Percentiles rank a stretch among this genome's conserved stretches.
Evolutionary conservation across 2,888 invertebrate species (phyloP).

Genomic region (Nephrotoma appendiculata): DNA sequence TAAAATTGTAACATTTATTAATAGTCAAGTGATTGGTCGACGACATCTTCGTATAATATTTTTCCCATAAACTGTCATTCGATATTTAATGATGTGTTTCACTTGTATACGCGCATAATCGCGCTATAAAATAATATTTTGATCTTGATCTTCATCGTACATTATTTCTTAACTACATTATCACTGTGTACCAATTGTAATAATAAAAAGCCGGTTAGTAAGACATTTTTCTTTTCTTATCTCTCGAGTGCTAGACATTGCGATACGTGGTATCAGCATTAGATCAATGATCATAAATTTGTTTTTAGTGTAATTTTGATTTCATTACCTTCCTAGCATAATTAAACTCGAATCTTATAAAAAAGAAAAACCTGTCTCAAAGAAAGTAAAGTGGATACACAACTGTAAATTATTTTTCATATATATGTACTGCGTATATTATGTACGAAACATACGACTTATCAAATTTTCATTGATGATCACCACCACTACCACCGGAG

Average conservation of each 20-base stretch:
- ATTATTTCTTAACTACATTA: background rate
- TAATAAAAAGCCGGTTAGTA: background rate
- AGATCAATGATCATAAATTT: background rate
- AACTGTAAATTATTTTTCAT: background rate
- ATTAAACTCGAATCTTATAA: background rate
- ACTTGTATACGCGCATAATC: background rate
- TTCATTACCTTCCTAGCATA: background rate
- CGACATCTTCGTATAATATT: background rate
- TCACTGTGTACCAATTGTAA: background rate
- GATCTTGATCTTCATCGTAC: background rate
- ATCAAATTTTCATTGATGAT: background rate
- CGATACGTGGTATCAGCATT: background rate
- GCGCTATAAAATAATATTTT: background rate
- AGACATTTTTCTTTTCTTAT: background rate
- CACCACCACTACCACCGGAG: background rate
- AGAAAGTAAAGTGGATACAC: background rate
- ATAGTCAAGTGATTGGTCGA: background rate
- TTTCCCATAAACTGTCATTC: background rate
- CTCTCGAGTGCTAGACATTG: background rate
- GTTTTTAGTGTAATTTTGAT: background rate
- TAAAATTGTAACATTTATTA: background rate
- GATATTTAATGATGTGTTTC: background rate
- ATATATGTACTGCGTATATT: background rate
- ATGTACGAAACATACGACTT: background rate
- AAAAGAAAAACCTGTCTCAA: background rate